phyloP scores from a whole-genome alignment of 1,140 invertebrate species.

The Ceratina japonica region DNA sequence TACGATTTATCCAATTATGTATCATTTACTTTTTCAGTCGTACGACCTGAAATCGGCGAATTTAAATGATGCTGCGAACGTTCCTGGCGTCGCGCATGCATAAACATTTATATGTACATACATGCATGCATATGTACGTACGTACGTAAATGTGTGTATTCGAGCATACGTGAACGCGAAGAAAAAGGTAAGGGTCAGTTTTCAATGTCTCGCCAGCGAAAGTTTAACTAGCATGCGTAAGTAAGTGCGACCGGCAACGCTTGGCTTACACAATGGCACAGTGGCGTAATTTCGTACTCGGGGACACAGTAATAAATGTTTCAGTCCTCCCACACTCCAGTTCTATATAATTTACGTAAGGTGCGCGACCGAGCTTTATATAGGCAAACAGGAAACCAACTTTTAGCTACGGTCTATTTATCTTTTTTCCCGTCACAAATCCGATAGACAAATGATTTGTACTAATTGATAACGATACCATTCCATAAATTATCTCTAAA shows the following conservation, averaged over 20 bases:
- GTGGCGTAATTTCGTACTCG: slow-evolving; percentile 63
- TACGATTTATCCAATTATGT: too few relatives aligned
- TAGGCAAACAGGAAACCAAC: slow-evolving; percentile 32
- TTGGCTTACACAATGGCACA: slow-evolving; percentile 59
- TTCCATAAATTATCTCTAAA: too few relatives aligned
- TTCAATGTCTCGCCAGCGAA: slow-evolving; percentile 59
- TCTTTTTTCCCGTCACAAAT: not conserved
- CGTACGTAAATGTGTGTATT: not conserved
- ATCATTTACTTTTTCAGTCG: too few relatives aligned
- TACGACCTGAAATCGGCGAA: not conserved
- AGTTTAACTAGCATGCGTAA: slow-evolving; percentile 60
- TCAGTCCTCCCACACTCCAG: slow-evolving; percentile 58
- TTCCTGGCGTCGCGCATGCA: too few relatives aligned
- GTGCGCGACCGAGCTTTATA: slow-evolving; percentile 47
- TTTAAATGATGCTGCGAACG: too few relatives aligned
- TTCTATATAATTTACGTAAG: slow-evolving; percentile 64
- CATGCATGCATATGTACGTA: not conserved
- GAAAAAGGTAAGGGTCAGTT: slow-evolving; percentile 55
- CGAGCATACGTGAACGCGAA: too few relatives aligned
- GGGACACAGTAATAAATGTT: slow-evolving; percentile 55
- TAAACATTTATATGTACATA: too few relatives aligned
- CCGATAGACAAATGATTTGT: not conserved
- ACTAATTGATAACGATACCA: too few relatives aligned
- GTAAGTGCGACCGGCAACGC: slow-evolving; percentile 38
- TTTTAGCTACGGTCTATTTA: slow-evolving; percentile 34